Evolutionary conservation across 2,113 vertebrate genomes (phyloP).

Genomic region (Corythornis madagascariensis): DNA sequence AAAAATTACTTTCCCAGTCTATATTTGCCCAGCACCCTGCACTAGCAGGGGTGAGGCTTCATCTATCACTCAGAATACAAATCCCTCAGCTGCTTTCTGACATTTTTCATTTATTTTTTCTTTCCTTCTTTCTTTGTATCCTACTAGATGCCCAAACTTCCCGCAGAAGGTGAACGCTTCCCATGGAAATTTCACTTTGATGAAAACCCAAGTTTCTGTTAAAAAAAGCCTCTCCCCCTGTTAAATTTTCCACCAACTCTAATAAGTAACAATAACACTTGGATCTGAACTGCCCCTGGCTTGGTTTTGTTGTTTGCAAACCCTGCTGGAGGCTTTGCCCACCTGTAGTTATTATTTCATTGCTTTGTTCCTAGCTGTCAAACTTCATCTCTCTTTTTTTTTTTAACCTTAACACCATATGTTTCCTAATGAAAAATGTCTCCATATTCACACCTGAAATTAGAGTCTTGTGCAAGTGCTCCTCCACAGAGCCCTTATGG

Average conservation of each 20-base stretch:
- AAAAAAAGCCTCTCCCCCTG: neutral
- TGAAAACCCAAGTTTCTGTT: constrained; percentile 52
- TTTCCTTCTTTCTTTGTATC: neutral
- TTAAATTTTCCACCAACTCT: constrained; percentile 14
- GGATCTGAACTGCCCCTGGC: constrained; percentile 30
- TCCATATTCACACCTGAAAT: constrained; percentile 70
- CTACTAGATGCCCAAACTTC: neutral
- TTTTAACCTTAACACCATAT: constrained; percentile 65
- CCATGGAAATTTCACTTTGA: constrained; percentile 37
- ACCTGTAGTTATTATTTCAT: constrained; percentile 68
- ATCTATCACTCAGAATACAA: neutral
- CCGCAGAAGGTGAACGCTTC: neutral
- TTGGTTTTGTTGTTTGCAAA: constrained; percentile 64
- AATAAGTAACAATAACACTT: constrained; percentile 57
- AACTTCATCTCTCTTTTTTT: constrained; percentile 23
- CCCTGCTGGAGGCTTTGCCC: constrained; percentile 68
- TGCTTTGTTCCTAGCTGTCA: constrained; percentile 69
- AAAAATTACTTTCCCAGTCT: neutral
- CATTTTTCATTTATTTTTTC: accelerated
- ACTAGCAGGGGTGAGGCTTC: neutral
- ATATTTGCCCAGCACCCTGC: neutral
- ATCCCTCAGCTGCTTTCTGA: neutral
- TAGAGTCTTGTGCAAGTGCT: constrained; percentile 34
- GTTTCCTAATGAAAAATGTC: constrained; percentile 61
- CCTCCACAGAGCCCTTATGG: neutral